Conservation (phyloP, 2,797 vertebrate genomes). For the Nannoperca australis region DNA sequence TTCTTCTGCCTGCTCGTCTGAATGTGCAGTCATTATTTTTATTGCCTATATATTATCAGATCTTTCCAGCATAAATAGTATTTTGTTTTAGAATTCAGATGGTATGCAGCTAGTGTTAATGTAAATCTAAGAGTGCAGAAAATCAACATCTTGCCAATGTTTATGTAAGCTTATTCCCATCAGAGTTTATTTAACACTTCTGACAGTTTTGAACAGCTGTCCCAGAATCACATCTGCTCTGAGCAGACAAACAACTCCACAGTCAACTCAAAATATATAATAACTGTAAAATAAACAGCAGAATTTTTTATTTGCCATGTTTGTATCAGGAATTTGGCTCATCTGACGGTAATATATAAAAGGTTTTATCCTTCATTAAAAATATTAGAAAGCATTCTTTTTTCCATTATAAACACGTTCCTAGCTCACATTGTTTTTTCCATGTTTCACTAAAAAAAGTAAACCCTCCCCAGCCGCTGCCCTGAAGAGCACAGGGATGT, state of each 20-base stretch:
- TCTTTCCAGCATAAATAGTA: not conserved
- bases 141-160: constrained; percentile 42
- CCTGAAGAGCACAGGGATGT: constrained; percentile 27
- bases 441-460: not conserved
- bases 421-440: not conserved
- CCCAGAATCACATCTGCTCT: constrained; percentile 56
- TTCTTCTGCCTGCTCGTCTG: constrained; percentile 17
- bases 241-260: constrained; percentile 53
- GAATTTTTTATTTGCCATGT: not conserved
- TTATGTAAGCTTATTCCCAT: constrained; percentile 55
- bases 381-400: not conserved
- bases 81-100: not conserved
- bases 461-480: not conserved
- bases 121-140: constrained; percentile 28
- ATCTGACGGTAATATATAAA: not conserved
- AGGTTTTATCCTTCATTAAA: not conserved
- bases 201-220: constrained; percentile 64
- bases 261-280: constrained; percentile 18
- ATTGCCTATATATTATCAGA: not conserved
- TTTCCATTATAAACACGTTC: constrained; percentile 1
- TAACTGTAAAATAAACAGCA: constrained; percentile 2
- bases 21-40: not conserved
- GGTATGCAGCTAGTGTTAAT: constrained; percentile 12
- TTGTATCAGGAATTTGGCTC: not conserved
- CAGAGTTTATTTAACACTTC: constrained; percentile 50